These are phyloP conservation scores for Oenanthe melanoleuca DNA, from an alignment of 2,113 vertebrate genomes.

Conservation along the genomic window DNA sequence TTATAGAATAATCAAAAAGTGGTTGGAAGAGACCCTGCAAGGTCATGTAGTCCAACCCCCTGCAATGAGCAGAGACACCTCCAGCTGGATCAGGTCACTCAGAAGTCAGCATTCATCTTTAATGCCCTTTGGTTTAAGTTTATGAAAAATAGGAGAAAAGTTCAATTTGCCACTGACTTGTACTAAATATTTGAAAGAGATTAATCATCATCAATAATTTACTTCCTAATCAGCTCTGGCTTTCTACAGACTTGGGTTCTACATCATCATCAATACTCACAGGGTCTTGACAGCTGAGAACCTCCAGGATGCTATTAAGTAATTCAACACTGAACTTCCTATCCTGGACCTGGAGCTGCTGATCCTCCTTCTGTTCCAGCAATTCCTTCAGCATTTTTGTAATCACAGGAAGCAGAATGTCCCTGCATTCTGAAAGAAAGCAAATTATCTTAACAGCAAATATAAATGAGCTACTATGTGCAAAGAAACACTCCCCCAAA, in stretches of 20 bases:
- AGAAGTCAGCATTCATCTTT: not conserved
- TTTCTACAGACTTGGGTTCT: not conserved
- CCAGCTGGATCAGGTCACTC: not conserved
- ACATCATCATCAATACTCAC: constrained; percentile 77
- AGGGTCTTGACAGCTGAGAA: constrained; percentile 87
- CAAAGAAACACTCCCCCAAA: not conserved
- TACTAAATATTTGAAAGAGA: constrained; percentile 55
- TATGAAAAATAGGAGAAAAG: constrained; percentile 20
- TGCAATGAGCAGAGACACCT: not conserved
- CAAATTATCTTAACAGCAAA: not conserved
- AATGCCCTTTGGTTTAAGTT: not conserved
- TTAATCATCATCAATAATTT: constrained; percentile 70
- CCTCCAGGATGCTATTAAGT: constrained; percentile 93
- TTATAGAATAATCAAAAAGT: fast-evolving
- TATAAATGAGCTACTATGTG: not conserved
- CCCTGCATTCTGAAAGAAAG: constrained; percentile 87
- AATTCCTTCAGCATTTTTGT: constrained; percentile 87
- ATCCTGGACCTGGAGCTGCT: constrained; percentile 68
- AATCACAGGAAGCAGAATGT: constrained; percentile 94
- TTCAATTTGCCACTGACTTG: constrained; percentile 26
- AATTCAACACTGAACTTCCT: constrained; percentile 88
- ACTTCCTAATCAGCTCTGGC: constrained; percentile 47
- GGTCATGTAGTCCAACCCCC: not conserved
- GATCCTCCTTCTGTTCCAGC: constrained; percentile 83
- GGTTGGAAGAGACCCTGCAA: not conserved